Base-by-base conservation (phyloP, 1,140 invertebrate species). In the Carposina sasakii region DNA sequence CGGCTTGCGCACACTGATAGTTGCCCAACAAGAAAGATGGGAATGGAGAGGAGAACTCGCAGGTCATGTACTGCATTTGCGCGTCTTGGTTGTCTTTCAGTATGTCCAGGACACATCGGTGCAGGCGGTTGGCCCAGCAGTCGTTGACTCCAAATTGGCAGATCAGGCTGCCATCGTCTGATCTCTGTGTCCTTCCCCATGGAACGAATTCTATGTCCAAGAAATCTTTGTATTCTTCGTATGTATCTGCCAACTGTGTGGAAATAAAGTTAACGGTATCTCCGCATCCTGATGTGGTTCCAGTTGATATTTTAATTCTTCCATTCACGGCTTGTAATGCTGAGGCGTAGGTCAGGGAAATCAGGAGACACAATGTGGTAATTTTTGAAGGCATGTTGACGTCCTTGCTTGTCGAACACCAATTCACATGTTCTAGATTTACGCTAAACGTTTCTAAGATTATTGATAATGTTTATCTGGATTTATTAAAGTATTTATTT, bases 91-190 rank as follows among this genome's bases (percentile, higher is more conserved):
- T 43, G 8, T 31, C 23, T 0, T 28, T 45, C 13, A 63, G 43
- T 19, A 52, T 22, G 13, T 63, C 24, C 2, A 67, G 36, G n/a
- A 33, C 50, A 24, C 64, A 67, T 8, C 54, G 54, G 31, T 67
- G 64, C 12, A 67, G 33, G 20, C 50, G 51, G 50, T 67, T 63
- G 5, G 50, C 60, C 22, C 28, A 52, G 51, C 64, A 67, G 19
- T 63, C 57, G 12, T 9, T 30, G 2, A 28, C n/a, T 8, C 60
- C 60, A 37, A 63, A 63, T 33, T 67, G 60, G 28, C 63, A 67
- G 5, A 17, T 34, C 8, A 60, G 36, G 1, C 6, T 43, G 13
- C 47, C 52, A 17, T 62, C 56, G 10, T 22, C 36, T 16, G 36
- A 16, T 5, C 54, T 37, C 15, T 34, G 34, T 1, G 61, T 51